phyloP scores from a whole-genome alignment of 2,113 vertebrate species.

The Calypte anna region DNA sequence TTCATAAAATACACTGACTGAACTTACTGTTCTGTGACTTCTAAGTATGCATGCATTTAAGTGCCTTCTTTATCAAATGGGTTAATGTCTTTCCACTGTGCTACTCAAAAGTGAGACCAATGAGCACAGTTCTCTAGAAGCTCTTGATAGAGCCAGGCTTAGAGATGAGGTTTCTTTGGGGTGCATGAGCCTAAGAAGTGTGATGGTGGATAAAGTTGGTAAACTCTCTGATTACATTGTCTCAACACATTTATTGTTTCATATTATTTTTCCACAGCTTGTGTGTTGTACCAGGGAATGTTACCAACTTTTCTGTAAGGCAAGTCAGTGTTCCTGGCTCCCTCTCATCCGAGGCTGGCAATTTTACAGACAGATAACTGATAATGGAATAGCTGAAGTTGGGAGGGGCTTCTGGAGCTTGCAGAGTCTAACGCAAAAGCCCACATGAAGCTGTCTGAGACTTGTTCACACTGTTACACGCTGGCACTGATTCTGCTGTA shows the following conservation, averaged over 20 bases:
- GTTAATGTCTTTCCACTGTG: neutral
- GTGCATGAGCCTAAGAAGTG: neutral
- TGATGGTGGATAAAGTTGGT: neutral
- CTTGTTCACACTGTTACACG: neutral
- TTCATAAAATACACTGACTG: neutral
- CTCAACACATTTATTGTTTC: neutral
- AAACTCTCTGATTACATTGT: neutral
- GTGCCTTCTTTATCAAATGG: neutral
- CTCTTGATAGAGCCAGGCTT: neutral
- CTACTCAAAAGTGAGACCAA: fast-evolving
- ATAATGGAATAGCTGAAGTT: neutral
- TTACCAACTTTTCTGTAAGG: neutral
- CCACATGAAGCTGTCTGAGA: neutral
- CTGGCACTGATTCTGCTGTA: neutral
- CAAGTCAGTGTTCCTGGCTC: neutral
- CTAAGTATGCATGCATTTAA: neutral
- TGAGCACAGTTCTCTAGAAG: neutral
- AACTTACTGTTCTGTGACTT: neutral
- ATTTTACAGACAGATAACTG: neutral
- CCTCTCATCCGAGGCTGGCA: neutral
- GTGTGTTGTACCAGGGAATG: neutral
- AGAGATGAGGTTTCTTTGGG: neutral
- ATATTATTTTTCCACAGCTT: neutral
- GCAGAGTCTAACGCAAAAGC: neutral
- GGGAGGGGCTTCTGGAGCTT: neutral